Percentiles rank a stretch among this genome's conserved stretches.
phyloP scores from a whole-genome alignment of 2,888 invertebrate genomes.

The Ochlodes sylvanus region DNA sequence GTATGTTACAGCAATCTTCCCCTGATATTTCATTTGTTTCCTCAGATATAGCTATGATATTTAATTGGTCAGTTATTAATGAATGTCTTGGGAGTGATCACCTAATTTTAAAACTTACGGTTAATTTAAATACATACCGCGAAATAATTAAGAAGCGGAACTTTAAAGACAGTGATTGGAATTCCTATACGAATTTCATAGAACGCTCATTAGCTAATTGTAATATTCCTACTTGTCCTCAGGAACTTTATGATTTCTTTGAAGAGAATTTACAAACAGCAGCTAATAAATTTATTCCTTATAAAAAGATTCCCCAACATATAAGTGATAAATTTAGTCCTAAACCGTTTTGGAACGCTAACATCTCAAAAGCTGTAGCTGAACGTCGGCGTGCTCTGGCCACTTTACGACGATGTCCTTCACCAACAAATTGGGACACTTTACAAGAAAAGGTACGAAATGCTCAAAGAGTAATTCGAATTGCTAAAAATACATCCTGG shows the following conservation, averaged over 20 bases:
- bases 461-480: constrained; percentile 38
- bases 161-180: constrained; percentile 22
- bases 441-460: constrained; percentile 34
- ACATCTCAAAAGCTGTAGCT: constrained; percentile 45
- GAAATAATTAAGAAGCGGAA: constrained; percentile 15
- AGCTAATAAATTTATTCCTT: constrained; percentile 35
- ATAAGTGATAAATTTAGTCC: constrained; percentile 39
- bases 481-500: constrained; percentile 39
- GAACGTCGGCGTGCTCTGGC: constrained; percentile 44
- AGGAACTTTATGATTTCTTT: constrained; percentile 16
- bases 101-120: too few relatives aligned
- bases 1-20: constrained; percentile 24
- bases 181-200: constrained; percentile 1
- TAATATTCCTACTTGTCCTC: background rate
- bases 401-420: constrained; percentile 44
- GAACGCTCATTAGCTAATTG: constrained; percentile 1
- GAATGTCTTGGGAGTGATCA: too few relatives aligned
- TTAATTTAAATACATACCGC: too few relatives aligned
- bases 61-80: too few relatives aligned
- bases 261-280: constrained; percentile 15
- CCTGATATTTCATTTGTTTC: constrained; percentile 38
- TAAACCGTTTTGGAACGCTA: constrained; percentile 47
- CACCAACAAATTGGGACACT: constrained; percentile 39
- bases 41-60: constrained; percentile 19
- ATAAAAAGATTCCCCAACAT: constrained; percentile 18